A percentile compares a stretch with the other conserved stretches of the same genome.
Evolutionary conservation across 1,140 invertebrate genomes (phyloP).

Genomic region (Stegodyphus dumicola): DNA sequence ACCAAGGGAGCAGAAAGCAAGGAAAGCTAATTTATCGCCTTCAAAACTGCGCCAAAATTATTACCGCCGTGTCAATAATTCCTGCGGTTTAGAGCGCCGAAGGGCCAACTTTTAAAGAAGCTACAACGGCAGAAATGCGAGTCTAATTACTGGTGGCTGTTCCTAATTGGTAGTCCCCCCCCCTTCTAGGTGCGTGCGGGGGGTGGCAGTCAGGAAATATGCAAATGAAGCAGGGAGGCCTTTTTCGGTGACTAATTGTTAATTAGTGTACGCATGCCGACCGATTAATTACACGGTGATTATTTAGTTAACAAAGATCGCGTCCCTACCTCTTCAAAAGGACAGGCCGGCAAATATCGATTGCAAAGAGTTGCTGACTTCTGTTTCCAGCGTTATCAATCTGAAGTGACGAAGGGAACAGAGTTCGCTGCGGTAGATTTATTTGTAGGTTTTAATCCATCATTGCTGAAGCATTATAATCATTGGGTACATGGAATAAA

Average conservation of each 20-base stretch:
- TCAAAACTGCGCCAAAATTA: constrained; percentile 60
- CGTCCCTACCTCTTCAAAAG: constrained; percentile 29
- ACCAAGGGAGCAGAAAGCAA: constrained; percentile 11
- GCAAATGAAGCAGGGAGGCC: constrained; percentile 47
- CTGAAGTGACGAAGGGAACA: neutral
- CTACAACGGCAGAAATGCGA: constrained; percentile 16
- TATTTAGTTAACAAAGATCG: constrained; percentile 62
- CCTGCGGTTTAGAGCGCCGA: constrained; percentile 44
- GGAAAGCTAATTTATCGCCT: constrained; percentile 54
- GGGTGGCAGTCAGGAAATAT: constrained; percentile 16
- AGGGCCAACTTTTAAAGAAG: constrained; percentile 53
- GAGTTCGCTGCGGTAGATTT: neutral
- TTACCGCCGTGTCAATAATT: constrained; percentile 50
- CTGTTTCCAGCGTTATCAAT: constrained; percentile 58
- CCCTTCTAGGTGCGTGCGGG: constrained; percentile 2
- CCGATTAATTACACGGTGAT: constrained; percentile 62
- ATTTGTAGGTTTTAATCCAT: too few relatives aligned
- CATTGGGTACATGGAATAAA: too few relatives aligned
- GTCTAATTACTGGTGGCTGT: constrained; percentile 58
- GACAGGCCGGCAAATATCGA: constrained; percentile 40
- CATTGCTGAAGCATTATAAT: too few relatives aligned
- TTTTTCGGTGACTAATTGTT: constrained; percentile 61
- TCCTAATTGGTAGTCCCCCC: constrained; percentile 49
- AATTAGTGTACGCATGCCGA: constrained; percentile 58
- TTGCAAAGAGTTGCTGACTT: constrained; percentile 53